Conservation (phyloP, 2,797 vertebrate genomes). For the Coranthus polyacanthus region DNA sequence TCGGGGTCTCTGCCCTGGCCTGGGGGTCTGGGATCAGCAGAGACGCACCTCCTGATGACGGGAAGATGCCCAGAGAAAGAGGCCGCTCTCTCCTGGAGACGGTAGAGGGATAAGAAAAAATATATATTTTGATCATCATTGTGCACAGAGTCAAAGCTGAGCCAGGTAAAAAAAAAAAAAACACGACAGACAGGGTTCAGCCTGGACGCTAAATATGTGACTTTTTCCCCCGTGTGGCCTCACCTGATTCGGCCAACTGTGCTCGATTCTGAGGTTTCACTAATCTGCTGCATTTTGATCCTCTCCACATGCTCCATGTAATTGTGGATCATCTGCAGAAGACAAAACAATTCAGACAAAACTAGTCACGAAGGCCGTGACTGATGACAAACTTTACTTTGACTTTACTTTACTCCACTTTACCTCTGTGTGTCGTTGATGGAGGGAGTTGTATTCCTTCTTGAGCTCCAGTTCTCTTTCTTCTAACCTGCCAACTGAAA, state of each 20-base stretch:
- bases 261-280: slow-evolving; percentile 76
- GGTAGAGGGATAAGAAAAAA: not conserved
- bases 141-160: too few relatives aligned
- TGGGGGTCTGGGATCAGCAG: slow-evolving; percentile 88
- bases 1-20: slow-evolving; percentile 88
- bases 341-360: slow-evolving; percentile 15
- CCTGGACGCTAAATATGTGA: too few relatives aligned
- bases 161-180: too few relatives aligned
- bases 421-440: slow-evolving; percentile 97
- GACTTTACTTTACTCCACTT: not conserved
- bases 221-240: too few relatives aligned
- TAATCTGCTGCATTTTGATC: slow-evolving; percentile 92
- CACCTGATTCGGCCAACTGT: slow-evolving; percentile 77
- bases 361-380: not conserved
- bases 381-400: not conserved
- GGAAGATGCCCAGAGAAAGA: slow-evolving; percentile 94
- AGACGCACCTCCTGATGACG: slow-evolving; percentile 87
- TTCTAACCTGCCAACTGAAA: slow-evolving; percentile 93
- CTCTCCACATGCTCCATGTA: slow-evolving; percentile 98
- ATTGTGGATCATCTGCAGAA: slow-evolving; percentile 96
- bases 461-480: slow-evolving; percentile 97
- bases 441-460: slow-evolving; percentile 96
- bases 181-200: too few relatives aligned
- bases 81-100: slow-evolving; percentile 93
- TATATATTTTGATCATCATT: not conserved